Percentiles rank a stretch among this genome's conserved stretches.
Conservation (phyloP, 2,113 vertebrate species). For the Electrona antarctica region DNA sequence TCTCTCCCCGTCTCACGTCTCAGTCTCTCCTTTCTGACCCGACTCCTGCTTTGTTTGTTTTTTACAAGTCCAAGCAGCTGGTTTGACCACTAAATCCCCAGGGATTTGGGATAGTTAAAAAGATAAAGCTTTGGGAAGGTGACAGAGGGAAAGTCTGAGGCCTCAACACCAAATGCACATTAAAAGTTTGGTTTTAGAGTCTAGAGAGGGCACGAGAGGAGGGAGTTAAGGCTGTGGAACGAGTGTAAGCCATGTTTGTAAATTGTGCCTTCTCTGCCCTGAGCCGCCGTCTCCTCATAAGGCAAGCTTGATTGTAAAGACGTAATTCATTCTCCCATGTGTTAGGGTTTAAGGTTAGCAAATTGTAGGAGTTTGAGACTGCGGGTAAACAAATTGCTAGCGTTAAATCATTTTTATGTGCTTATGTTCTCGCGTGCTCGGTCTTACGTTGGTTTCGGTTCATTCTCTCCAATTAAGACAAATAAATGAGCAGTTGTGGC, state of each 20-base stretch:
- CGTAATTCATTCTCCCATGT: not conserved
- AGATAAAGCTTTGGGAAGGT: slow-evolving; percentile 74
- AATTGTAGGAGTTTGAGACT: not conserved
- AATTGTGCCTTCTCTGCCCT: slow-evolving; percentile 14
- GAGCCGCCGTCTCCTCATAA: not conserved
- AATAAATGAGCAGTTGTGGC: slow-evolving; percentile 50
- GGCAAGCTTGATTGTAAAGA: not conserved
- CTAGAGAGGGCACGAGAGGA: no score
- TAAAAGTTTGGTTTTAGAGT: slow-evolving; percentile 17
- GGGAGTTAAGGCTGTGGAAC: slow-evolving; percentile 11
- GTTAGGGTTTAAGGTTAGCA: not conserved
- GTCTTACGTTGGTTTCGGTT: slow-evolving; percentile 9
- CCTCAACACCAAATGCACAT: slow-evolving; percentile 42
- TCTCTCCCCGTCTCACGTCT: slow-evolving; percentile 53
- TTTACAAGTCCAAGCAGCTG: slow-evolving; percentile 77
- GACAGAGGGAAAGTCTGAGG: slow-evolving; percentile 64
- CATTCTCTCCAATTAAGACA: slow-evolving; percentile 20
- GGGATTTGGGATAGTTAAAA: slow-evolving; percentile 71
- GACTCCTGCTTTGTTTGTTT: slow-evolving; percentile 3
- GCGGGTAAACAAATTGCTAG: slow-evolving; percentile 17
- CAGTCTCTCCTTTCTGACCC: slow-evolving; percentile 42
- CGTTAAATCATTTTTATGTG: slow-evolving; percentile 27
- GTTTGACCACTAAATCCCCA: slow-evolving; percentile 66
- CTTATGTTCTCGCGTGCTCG: not conserved
- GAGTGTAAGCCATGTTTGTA: slow-evolving; percentile 16